A percentile compares a stretch with the other conserved stretches of the same genome.
Evolutionary conservation across 2,888 invertebrate genomes (phyloP).

Genomic region (Trichopoda pennipes): DNA sequence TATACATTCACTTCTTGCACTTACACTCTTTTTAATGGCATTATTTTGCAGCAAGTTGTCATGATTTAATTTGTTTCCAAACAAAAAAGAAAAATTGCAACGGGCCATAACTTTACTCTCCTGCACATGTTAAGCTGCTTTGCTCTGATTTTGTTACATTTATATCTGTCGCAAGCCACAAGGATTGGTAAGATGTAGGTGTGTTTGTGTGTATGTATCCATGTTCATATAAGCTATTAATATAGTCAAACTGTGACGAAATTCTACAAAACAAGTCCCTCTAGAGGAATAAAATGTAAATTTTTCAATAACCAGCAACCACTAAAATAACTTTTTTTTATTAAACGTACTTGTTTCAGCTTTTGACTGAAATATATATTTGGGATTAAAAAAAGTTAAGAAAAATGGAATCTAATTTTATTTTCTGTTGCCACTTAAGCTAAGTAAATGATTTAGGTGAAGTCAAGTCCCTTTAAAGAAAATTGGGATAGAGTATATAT

Average conservation of each 20-base stretch:
- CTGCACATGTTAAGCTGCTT: background rate
- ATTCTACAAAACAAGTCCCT: constrained; percentile 61
- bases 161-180: constrained; percentile 43
- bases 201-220: too few species aligned
- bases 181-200: constrained; percentile 48
- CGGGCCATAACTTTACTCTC: constrained; percentile 23
- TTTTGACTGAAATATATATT: background rate
- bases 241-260: constrained; percentile 20
- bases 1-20: constrained; percentile 65
- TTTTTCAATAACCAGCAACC: constrained; percentile 22
- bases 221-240: background rate
- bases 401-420: background rate
- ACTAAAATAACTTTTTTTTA: constrained; percentile 31
- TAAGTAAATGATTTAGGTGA: background rate
- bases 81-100: background rate
- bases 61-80: constrained; percentile 56
- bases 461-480: background rate
- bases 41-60: constrained; percentile 61
- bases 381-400: background rate
- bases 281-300: constrained; percentile 60
- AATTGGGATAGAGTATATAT: too few species aligned
- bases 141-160: constrained; percentile 45
- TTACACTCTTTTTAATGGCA: constrained; percentile 50
- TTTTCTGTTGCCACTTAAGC: background rate
- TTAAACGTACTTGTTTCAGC: background rate